Base-by-base conservation (phyloP, 2,797 vertebrate species). In the Lepidocolaptes lacrymiger region DNA sequence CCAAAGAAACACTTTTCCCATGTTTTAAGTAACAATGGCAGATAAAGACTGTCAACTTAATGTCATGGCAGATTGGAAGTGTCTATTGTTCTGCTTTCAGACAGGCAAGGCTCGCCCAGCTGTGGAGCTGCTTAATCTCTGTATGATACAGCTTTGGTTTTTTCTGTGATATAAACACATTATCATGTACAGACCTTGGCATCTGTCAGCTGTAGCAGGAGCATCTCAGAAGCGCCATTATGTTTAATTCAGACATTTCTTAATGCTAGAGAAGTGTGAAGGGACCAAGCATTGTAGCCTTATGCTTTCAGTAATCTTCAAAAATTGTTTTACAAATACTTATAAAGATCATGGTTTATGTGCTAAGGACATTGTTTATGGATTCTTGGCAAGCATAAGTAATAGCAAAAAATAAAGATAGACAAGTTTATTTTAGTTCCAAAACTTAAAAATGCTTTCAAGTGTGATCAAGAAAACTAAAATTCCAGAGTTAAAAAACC, bases 1-100 rank as follows among this genome's bases (percentile, higher is more conserved):
- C 92, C 93, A 97, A 87, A 97, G 95, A 95, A 96, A 95, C 95
- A 88, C 96, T 91, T 90, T 98, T 93, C 96, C 97, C 97, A 97
- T 98, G 97, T 98, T 98, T 95, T 97, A 96, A 97, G 96, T 96
- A 95, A 98, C 98, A 98, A 98, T 97, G 96, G 95, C 95, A 97
- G 96, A 98, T 96, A 97, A 98, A 96, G 94, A 93, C 97, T 98
- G 98, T 98, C 98, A 97, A 93, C 62, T 95, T 96, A 97, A 98
- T 98, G 97, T 97, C 97, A 98, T 92, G 97, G 97, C 56, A 30
- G 69, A 88, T 93, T 95, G 94, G 95, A 93, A 89, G 91, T 88
- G 85, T 95, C 96, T 93, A 96, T 98, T 98, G 97, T 98, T 97
- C 85, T 94, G 94, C 63, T 68, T 75, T 64, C 97, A 97, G 97